These are phyloP conservation scores for Anthrax anthrax DNA, from an alignment of 2,888 invertebrate genomes.

Conservation along the genomic window DNA sequence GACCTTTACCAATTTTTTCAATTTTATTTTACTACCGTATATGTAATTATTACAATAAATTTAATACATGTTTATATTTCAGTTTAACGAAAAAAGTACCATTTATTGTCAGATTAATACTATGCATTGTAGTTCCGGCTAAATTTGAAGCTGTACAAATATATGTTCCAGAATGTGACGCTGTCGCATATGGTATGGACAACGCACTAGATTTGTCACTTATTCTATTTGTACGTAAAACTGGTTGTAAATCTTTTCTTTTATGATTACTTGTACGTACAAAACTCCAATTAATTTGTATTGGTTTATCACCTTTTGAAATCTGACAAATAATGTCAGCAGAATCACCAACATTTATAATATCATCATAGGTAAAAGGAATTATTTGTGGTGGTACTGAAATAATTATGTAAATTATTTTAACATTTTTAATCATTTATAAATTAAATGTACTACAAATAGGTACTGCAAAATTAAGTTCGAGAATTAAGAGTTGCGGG, in stretches of 20 bases:
- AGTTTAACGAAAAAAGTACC: too few relatives aligned
- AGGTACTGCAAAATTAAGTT: too few relatives aligned
- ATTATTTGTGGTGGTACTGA: slow-evolving; percentile 62
- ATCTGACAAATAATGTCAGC: slow-evolving; percentile 56
- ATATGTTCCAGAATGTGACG: slow-evolving; percentile 46
- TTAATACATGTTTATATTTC: not conserved
- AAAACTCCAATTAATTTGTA: slow-evolving; percentile 51
- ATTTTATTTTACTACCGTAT: not conserved
- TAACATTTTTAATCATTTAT: too few relatives aligned
- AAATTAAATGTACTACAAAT: too few relatives aligned
- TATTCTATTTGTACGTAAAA: slow-evolving; percentile 43
- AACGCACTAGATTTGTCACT: slow-evolving; percentile 49
- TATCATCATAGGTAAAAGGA: slow-evolving; percentile 60
- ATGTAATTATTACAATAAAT: not conserved
- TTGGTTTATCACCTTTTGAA: slow-evolving; percentile 52
- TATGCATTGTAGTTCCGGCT: slow-evolving; percentile 39
- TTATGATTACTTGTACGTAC: slow-evolving; percentile 22
- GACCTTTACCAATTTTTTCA: slow-evolving; percentile 44
- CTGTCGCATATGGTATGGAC: slow-evolving; percentile 42
- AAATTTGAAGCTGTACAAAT: slow-evolving; percentile 43
- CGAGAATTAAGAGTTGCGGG: too few relatives aligned
- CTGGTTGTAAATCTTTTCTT: slow-evolving; percentile 20
- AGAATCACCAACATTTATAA: slow-evolving; percentile 55
- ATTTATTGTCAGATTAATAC: slow-evolving; percentile 45
- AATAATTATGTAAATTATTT: not conserved